Percentiles rank a stretch among this genome's conserved stretches.
These are phyloP conservation scores for Plotosus lineatus DNA, from an alignment of 2,113 vertebrate genomes.

Conservation along the genomic window DNA sequence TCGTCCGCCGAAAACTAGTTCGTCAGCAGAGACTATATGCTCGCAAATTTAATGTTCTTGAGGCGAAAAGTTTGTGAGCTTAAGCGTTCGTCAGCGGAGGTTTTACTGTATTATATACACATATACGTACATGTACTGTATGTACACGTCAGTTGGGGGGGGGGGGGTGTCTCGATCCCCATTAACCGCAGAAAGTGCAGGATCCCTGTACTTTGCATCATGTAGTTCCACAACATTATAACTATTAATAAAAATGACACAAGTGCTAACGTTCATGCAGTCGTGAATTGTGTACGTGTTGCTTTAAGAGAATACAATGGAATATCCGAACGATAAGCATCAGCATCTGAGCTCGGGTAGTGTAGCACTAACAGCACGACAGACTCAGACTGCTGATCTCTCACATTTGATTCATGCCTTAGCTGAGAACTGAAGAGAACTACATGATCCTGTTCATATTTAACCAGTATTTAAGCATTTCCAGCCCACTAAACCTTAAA, in stretches of 20 bases:
- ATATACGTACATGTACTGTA: too few species aligned
- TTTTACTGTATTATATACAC: too few species aligned
- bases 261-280: background rate
- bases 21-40: too few species aligned
- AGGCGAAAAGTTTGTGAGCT: too few species aligned
- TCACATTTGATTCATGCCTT: slow-evolving; percentile 26
- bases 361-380: slow-evolving; percentile 58
- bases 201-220: too few species aligned
- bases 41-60: too few species aligned
- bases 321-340: slow-evolving; percentile 65
- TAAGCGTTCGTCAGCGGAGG: too few species aligned
- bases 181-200: too few species aligned
- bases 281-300: background rate
- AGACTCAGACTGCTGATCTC: slow-evolving; percentile 20
- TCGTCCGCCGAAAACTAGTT: too few species aligned
- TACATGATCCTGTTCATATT: slow-evolving; percentile 47
- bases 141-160: too few species aligned
- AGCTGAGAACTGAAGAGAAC: slow-evolving; percentile 10
- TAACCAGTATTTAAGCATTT: slow-evolving; percentile 48
- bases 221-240: slow-evolving; percentile 12
- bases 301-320: background rate
- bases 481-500: slow-evolving; percentile 52
- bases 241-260: background rate
- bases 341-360: slow-evolving; percentile 60
- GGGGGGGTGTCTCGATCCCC: too few species aligned